phyloP scores from a whole-genome alignment of 1,140 invertebrate genomes.

The Maconellicoccus hirsutus region DNA sequence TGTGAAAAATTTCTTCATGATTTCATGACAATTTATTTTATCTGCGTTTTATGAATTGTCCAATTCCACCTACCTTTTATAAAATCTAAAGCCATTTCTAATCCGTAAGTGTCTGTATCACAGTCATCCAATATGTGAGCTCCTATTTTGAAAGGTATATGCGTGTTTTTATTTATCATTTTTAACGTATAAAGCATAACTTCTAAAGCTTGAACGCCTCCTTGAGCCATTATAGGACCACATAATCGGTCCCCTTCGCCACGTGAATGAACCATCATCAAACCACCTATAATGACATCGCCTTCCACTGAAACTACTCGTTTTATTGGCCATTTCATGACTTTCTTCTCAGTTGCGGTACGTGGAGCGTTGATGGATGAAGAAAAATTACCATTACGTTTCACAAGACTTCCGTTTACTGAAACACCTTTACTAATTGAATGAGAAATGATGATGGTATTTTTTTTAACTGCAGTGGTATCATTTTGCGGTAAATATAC shows the following conservation, averaged over 20 bases:
- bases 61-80: slow-evolving; percentile 85
- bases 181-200: slow-evolving; percentile 87
- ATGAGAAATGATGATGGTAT: background rate
- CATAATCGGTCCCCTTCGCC: slow-evolving; percentile 65
- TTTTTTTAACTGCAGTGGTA: background rate
- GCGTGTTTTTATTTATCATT: slow-evolving; percentile 53
- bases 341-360: background rate
- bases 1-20: too few relatives aligned
- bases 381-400: background rate
- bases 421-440: background rate
- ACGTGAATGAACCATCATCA: slow-evolving; percentile 81
- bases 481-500: background rate
- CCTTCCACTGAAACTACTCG: slow-evolving; percentile 69
- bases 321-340: slow-evolving; percentile 63
- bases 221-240: slow-evolving; percentile 88
- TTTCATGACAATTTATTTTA: too few relatives aligned
- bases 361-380: background rate
- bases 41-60: too few relatives aligned
- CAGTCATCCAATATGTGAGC: slow-evolving; percentile 89
- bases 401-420: background rate
- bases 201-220: slow-evolving; percentile 80
- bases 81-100: slow-evolving; percentile 93
- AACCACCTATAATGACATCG: slow-evolving; percentile 68
- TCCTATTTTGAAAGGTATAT: slow-evolving; percentile 65
- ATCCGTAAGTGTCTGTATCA: slow-evolving; percentile 89